Base-by-base conservation (phyloP, 2,888 invertebrate species). In the Alviniconcha strummeri region DNA sequence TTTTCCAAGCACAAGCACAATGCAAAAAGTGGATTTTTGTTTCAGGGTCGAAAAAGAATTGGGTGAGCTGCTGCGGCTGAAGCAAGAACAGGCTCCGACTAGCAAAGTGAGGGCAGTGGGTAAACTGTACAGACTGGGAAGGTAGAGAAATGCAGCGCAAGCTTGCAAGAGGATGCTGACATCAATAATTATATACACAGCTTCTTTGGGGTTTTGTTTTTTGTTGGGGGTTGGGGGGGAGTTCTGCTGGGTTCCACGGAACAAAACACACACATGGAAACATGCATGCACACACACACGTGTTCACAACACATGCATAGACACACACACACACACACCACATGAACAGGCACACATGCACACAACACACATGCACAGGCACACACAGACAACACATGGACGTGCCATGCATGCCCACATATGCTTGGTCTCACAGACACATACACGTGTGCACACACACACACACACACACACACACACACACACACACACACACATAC, bases 11-110 rank as follows among this genome's bases (percentile, higher is more conserved):
- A 36, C 36, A 36, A 36, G 36, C 36, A 36, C 36, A 36, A 36
- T 36, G 36, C 36, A 36, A 36, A 36, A 36, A 36, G 36, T 36
- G 36, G 36, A 36, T 36, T 36, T 36, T 13, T 74, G 15, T 80
- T 81, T 5, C 71, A 95, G 96, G 89, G 97, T 97, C 0, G 94
- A 95, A 57, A 93, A 94, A n/a, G 98, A 98, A 93, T 97, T 97
- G 89, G 94, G 60, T 17, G 86, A 87, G 54, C 87, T 98, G 97
- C 95, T 95, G 71, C 94, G 95, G 84, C 96, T 97, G 95, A 98
- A 98, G 93, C 94, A 93, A 82, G 87, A 88, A 17, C 88, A 88
- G 72, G 88, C 87, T 54, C 78, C 78, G 64, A 64, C 78, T 15
- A 78, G 78, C 78, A 78, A 78, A 64, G 78, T 78, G 64, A 64